These are phyloP conservation scores for Podocnemis expansa DNA, from an alignment of 2,113 vertebrate genomes.

Conservation along the genomic window DNA sequence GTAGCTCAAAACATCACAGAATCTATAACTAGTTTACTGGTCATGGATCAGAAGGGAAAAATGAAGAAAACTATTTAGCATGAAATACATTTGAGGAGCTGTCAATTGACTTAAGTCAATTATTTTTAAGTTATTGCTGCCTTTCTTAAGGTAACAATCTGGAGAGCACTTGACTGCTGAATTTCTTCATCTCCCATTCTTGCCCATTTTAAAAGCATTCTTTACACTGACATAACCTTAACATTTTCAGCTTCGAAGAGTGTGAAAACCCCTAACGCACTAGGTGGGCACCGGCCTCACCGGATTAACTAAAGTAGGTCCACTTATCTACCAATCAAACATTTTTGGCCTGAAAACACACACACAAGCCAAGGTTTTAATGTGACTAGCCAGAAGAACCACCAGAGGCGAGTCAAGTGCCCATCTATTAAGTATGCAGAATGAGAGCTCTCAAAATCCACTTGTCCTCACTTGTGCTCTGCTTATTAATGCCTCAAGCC, in stretches of 20 bases:
- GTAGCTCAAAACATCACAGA: neutral
- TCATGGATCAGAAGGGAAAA: neutral
- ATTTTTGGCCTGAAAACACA: neutral
- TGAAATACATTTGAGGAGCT: neutral
- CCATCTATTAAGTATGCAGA: neutral
- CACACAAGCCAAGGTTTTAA: neutral
- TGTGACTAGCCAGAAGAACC: neutral
- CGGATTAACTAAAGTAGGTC: neutral
- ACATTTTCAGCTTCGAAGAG: neutral
- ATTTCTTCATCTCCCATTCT: conserved; percentile 24
- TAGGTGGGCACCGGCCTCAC: neutral
- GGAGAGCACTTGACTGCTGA: conserved; percentile 1
- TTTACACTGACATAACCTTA: neutral
- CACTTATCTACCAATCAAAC: neutral
- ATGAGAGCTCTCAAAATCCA: neutral
- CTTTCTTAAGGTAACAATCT: neutral
- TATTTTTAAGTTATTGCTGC: neutral
- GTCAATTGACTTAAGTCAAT: neutral
- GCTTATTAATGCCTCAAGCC: neutral
- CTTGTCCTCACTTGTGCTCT: neutral
- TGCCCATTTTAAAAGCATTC: conserved; percentile 5
- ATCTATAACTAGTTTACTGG: neutral
- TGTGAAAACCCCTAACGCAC: neutral
- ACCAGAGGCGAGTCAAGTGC: neutral
- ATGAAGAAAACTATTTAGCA: neutral